Conservation (phyloP, 2,888 invertebrate genomes). For the Aphelenchoides bicaudatus region DNA sequence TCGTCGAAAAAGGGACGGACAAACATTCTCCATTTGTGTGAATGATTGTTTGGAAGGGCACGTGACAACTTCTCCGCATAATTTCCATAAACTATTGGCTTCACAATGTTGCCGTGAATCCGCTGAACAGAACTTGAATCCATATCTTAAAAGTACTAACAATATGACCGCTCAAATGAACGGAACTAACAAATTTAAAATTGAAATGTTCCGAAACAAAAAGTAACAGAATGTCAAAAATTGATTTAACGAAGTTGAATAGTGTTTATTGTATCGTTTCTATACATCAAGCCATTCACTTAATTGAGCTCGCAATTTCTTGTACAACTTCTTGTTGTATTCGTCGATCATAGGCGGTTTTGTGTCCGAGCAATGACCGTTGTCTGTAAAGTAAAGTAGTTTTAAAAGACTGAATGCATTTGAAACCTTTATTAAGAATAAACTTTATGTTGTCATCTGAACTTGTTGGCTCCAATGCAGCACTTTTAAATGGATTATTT, state of each 20-base stretch:
- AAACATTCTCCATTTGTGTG: conserved; percentile 82
- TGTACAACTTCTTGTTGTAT: neutral
- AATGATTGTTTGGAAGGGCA: conserved; percentile 72
- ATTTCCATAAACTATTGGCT: conserved; percentile 93
- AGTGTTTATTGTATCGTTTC: too few species aligned
- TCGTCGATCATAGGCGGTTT: neutral
- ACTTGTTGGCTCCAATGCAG: neutral
- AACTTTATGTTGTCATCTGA: neutral
- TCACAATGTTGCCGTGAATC: conserved; percentile 74
- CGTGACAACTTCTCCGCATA: conserved; percentile 67
- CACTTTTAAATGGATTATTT: neutral
- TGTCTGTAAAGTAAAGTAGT: neutral
- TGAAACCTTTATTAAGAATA: neutral
- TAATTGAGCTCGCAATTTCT: neutral
- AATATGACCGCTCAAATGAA: too few species aligned
- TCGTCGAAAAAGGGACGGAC: conserved; percentile 71
- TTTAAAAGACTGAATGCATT: neutral
- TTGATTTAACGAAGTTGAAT: too few species aligned
- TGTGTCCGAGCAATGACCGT: neutral
- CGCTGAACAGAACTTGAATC: conserved; percentile 45
- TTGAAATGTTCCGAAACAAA: too few species aligned
- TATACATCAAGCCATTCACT: conserved; percentile 4
- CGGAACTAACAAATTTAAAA: too few species aligned
- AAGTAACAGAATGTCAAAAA: too few species aligned
- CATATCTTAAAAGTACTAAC: too few species aligned